These are phyloP conservation scores for Lissocephala sabroskyi DNA, from an alignment of 2,888 invertebrate species.

Conservation along the genomic window DNA sequence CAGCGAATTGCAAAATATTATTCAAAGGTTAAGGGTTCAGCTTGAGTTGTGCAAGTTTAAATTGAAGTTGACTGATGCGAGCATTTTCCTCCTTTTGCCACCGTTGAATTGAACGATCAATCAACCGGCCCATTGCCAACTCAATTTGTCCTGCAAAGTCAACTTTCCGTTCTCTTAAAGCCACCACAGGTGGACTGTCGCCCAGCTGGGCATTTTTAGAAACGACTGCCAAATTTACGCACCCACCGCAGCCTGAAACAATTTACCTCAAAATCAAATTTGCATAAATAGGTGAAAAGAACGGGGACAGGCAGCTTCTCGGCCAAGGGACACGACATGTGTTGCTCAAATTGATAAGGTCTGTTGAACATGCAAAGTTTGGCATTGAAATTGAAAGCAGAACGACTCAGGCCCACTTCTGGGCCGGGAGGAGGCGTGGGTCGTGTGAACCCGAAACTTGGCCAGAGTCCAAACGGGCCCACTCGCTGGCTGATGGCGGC, in stretches of 20 bases:
- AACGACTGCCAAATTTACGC: background rate
- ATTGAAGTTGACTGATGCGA: no score
- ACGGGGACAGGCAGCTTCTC: background rate
- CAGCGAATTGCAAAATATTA: no score
- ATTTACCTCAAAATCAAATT: constrained; percentile 20
- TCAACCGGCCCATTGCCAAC: constrained; percentile 24
- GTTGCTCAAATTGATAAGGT: constrained; percentile 30
- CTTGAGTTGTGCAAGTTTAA: no score
- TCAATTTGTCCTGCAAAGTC: constrained; percentile 19
- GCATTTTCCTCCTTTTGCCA: no score
- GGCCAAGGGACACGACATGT: constrained; percentile 27
- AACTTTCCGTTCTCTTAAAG: no score
- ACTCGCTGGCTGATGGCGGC: no score
- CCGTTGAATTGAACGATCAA: constrained; percentile 27
- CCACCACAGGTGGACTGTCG: no score
- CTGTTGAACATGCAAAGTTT: constrained; percentile 14
- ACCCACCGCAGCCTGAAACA: constrained; percentile 16
- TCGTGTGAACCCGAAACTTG: no score
- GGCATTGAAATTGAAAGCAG: background rate
- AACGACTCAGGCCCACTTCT: background rate
- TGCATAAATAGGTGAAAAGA: constrained; percentile 37
- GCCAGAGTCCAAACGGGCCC: no score
- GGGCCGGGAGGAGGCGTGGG: no score
- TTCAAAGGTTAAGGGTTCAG: no score
- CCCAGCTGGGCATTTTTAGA: no score